Conservation (phyloP, 2,113 vertebrate genomes). For the Limnothrissa miodon region DNA sequence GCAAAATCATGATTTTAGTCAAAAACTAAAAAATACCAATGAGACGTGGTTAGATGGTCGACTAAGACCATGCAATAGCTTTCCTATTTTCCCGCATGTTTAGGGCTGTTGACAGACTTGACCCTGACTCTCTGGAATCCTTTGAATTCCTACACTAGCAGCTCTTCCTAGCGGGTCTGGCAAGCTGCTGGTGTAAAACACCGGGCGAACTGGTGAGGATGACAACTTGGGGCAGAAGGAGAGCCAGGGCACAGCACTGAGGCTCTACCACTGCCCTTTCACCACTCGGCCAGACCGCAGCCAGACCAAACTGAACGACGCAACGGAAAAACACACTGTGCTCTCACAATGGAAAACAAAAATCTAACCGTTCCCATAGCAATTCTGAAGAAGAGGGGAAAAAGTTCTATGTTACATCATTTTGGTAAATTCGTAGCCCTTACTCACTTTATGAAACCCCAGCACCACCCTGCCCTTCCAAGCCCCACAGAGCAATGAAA, state of each 20-base stretch:
- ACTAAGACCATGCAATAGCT: not conserved
- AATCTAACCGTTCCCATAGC: slow-evolving; percentile 21
- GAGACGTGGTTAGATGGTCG: too few species aligned
- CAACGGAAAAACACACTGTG: not conserved
- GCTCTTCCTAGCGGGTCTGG: not conserved
- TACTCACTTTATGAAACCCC: not conserved
- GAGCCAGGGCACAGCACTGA: not conserved
- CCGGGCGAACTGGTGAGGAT: not conserved
- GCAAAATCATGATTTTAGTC: too few species aligned
- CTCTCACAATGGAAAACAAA: not conserved
- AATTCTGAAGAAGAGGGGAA: slow-evolving; percentile 3
- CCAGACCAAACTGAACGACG: slow-evolving; percentile 20
- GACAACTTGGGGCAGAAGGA: not conserved
- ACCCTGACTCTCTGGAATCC: not conserved
- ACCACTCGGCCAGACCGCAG: not conserved
- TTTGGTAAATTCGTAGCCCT: not conserved
- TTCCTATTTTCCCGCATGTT: not conserved
- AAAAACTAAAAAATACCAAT: too few species aligned
- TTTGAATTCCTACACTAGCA: not conserved
- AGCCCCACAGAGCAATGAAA: too few species aligned
- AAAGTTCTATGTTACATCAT: not conserved
- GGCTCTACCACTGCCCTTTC: not conserved
- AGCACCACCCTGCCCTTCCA: slow-evolving; percentile 9
- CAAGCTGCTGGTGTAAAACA: not conserved
- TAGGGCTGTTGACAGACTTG: not conserved